Evolutionary conservation across 2,888 invertebrate species (phyloP).

Genomic region (Kryphioiulus occultus): DNA sequence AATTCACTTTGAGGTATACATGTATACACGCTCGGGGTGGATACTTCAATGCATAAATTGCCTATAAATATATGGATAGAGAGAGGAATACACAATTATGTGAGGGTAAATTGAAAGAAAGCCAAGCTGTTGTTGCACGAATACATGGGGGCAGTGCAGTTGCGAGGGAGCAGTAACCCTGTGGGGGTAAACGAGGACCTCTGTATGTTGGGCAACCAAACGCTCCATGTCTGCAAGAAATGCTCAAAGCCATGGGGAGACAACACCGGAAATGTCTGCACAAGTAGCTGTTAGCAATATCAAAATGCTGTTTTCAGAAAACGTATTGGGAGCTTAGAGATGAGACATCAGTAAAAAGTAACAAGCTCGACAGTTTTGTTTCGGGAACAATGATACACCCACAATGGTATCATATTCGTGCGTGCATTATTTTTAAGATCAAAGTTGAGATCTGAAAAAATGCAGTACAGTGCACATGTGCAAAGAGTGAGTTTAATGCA

Average conservation of each 20-base stretch:
- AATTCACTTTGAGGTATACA: not conserved
- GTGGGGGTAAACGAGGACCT: not conserved
- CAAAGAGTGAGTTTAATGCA: too few relatives aligned
- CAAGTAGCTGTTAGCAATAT: not conserved
- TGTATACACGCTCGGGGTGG: not conserved
- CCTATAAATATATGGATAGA: constrained; percentile 26
- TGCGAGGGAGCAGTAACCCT: not conserved
- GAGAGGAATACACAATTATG: constrained; percentile 35
- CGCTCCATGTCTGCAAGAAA: not conserved
- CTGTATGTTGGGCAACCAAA: not conserved
- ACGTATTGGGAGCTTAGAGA: not conserved
- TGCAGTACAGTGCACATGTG: too few relatives aligned
- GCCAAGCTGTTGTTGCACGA: constrained; percentile 20
- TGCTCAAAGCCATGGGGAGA: constrained; percentile 3
- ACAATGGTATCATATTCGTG: too few relatives aligned
- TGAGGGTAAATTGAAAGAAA: constrained; percentile 31
- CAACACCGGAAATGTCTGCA: not conserved
- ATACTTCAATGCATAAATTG: constrained; percentile 35
- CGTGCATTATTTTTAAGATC: too few relatives aligned
- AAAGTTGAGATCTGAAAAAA: too few relatives aligned
- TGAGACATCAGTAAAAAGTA: too few relatives aligned
- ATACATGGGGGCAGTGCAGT: not conserved
- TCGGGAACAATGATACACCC: too few relatives aligned
- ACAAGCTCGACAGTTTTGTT: too few relatives aligned
- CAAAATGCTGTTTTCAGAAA: not conserved